Percentiles rank a stretch among this genome's conserved stretches.
Evolutionary conservation across 2,888 invertebrate species (phyloP).

Genomic region (Coleophora flavipennella): DNA sequence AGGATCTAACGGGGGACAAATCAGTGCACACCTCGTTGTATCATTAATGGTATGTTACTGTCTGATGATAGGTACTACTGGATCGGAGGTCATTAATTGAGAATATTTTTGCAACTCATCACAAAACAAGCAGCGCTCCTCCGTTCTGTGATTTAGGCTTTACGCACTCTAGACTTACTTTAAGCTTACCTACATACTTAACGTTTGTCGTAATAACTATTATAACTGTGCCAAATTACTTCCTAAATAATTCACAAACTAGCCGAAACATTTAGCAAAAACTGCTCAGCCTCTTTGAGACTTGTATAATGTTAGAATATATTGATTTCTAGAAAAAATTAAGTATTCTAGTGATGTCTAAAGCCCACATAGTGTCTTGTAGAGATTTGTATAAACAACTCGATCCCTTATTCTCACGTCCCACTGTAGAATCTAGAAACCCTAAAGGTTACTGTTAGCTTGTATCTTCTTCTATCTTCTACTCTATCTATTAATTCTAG

Average conservation of each 20-base stretch:
- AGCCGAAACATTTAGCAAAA: no score
- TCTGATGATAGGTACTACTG: slow-evolving; percentile 11
- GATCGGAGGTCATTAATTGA: no score
- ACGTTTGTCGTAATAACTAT: background rate
- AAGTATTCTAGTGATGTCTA: slow-evolving; percentile 15
- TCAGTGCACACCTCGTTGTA: no score
- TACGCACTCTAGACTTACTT: slow-evolving; percentile 31
- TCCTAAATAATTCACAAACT: slow-evolving; percentile 14
- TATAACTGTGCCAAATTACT: no score
- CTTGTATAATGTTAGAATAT: no score
- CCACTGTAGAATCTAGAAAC: slow-evolving; percentile 43
- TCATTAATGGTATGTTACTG: no score
- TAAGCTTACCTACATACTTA: no score
- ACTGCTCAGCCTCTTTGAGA: no score
- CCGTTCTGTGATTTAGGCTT: slow-evolving; percentile 68
- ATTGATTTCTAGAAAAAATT: slow-evolving; percentile 45
- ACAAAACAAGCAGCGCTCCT: slow-evolving; percentile 54
- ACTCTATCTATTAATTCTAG: no score
- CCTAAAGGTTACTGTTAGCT: no score
- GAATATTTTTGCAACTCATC: slow-evolving; percentile 66
- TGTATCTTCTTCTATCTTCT: no score
- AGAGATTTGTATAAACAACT: slow-evolving; percentile 59
- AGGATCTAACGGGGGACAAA: no score
- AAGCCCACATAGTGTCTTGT: slow-evolving; percentile 36
- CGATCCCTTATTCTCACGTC: slow-evolving; percentile 68